These are phyloP conservation scores for Limnephilus auricula DNA, from an alignment of 2,888 invertebrate species.

Conservation along the genomic window DNA sequence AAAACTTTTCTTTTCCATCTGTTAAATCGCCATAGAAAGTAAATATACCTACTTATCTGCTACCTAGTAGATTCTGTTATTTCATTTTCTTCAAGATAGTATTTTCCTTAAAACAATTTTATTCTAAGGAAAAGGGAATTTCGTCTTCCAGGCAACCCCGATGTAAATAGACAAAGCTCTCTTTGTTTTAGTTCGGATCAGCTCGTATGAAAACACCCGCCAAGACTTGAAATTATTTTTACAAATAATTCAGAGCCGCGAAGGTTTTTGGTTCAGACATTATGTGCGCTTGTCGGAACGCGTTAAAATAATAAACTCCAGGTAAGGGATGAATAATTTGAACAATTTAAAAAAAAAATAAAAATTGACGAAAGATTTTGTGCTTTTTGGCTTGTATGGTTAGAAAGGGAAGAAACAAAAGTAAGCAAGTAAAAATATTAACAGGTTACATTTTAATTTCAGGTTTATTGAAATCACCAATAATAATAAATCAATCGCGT, in stretches of 20 bases:
- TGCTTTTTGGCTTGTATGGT: too few species aligned
- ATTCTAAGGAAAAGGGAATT: neutral
- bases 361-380: too few species aligned
- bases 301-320: neutral
- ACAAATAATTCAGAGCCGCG: neutral
- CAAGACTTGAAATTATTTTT: neutral
- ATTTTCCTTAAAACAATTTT: neutral
- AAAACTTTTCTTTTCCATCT: too few species aligned
- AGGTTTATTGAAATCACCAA: too few species aligned
- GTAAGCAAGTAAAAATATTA: too few species aligned
- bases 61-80: neutral
- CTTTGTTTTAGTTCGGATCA: constrained; percentile 6
- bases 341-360: too few species aligned
- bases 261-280: neutral
- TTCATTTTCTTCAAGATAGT: neutral
- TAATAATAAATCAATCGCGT: too few species aligned
- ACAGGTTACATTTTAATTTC: too few species aligned
- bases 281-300: neutral
- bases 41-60: neutral
- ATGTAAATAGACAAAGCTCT: constrained; percentile 9
- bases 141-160: neutral
- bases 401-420: too few species aligned
- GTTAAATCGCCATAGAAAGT: too few species aligned
- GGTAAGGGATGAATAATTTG: neutral
- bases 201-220: neutral